phyloP scores from a whole-genome alignment of 2,888 invertebrate genomes.

The Phymatocera aterrima region DNA sequence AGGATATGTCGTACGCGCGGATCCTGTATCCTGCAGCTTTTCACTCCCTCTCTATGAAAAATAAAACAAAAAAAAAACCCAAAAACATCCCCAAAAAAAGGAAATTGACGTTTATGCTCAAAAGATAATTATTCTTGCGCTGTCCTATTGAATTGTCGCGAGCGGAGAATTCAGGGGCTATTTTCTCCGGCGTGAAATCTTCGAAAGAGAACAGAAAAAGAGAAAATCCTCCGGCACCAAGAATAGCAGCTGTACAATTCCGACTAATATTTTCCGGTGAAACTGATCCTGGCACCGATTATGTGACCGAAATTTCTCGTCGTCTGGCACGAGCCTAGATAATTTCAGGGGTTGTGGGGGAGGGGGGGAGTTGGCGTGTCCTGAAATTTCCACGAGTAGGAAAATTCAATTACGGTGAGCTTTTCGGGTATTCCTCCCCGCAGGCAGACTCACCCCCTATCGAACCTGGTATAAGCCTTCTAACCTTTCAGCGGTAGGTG shows the following conservation, averaged over 20 bases:
- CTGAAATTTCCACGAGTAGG: constrained; percentile 35
- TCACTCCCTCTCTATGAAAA: neutral
- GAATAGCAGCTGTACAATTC: too few species aligned
- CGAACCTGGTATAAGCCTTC: constrained; percentile 26
- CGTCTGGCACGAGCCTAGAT: neutral
- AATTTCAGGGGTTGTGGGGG: constrained; percentile 39
- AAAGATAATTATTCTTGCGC: too few species aligned
- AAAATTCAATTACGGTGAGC: constrained; percentile 33
- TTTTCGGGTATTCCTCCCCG: constrained; percentile 28
- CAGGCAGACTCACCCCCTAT: neutral
- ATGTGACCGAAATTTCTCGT: too few species aligned
- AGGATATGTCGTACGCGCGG: neutral
- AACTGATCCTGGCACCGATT: too few species aligned
- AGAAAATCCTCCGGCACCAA: too few species aligned
- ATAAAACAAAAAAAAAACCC: neutral
- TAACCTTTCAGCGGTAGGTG: constrained; percentile 19
- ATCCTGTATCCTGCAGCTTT: neutral
- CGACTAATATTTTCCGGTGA: too few species aligned
- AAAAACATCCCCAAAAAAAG: too few species aligned
- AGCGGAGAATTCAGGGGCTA: too few species aligned
- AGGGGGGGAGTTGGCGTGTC: constrained; percentile 35
- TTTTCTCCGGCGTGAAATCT: too few species aligned
- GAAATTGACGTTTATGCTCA: too few species aligned
- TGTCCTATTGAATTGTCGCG: too few species aligned
- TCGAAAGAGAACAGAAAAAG: too few species aligned